Evolutionary conservation across 2,797 vertebrate species (phyloP), one percentile per base, ranked within the genome.

Genomic region (Muscicapa striata): DNA sequence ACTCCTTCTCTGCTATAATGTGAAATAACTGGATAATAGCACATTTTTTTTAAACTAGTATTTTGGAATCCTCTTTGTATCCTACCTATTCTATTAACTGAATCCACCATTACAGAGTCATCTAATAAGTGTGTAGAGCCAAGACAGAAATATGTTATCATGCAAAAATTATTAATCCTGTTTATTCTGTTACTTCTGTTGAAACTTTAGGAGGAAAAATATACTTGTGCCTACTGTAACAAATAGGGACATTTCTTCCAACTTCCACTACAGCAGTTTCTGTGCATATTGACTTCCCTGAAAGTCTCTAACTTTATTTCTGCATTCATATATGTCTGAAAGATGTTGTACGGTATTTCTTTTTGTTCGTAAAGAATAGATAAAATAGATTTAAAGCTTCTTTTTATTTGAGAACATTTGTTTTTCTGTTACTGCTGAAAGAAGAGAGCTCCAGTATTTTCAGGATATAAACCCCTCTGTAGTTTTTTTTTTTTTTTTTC

Each of bases 221-320:
- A 46, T 41, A 32, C 41, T 63, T 34, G 51, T 90, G 68, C 72
- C 63, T 88, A 22, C n/a, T 93, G n/a, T 66, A 73, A 74, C 58
- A 95, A 79, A 93, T 69, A 78, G 67, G 63, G 90, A 24, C 67
- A 75, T 95, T 93, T 69, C 75, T 94, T 83, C 32, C 52, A 97
- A 95, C 70, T 97, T 96, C 69, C 45, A 68, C 80, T 61, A 24
- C 32, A 57, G 41, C 72, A 96, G 76, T 92, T 96, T 58, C 58
- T 69, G 75, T 91, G 63, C 74, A 79, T 86, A 54, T 85, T 85
- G 90, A 96, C 73, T 93, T 79, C 32, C 20, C 63, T 57, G 32
- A 48, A 79, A 51, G 13, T 43, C 34, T 61, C 54, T 70, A 97
- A 96, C 92, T 97, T 96, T 88, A 93, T 78, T 84, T 89, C 68